phyloP scores from a whole-genome alignment of 2,797 vertebrate genomes.

The Lacerta viridis region DNA sequence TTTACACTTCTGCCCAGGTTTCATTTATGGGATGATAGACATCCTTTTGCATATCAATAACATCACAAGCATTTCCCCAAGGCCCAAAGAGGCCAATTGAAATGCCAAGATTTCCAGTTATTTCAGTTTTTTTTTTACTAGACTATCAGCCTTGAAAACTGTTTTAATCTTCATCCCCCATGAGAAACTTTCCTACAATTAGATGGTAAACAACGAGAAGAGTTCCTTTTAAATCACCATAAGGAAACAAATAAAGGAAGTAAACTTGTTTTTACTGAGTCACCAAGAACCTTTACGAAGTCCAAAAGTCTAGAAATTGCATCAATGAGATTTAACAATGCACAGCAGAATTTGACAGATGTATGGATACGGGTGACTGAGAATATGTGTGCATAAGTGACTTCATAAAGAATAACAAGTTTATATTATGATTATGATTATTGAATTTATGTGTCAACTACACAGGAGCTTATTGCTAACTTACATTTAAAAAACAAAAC shows the following conservation, averaged over 20 bases:
- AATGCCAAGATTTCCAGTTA: not conserved
- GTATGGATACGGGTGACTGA: no score
- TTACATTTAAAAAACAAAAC: no score
- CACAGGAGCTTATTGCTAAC: no score
- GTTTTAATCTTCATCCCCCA: not conserved
- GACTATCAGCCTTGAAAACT: not conserved
- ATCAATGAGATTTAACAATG: no score
- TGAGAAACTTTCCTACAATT: not conserved
- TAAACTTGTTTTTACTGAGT: not conserved
- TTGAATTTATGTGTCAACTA: no score
- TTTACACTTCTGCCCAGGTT: not conserved
- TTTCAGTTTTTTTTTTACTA: not conserved
- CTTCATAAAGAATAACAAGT: no score
- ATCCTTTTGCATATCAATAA: not conserved
- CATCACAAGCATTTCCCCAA: not conserved
- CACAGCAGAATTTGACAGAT: no score
- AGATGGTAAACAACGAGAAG: not conserved
- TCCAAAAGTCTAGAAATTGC: no score
- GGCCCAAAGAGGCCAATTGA: not conserved
- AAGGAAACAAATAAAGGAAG: not conserved
- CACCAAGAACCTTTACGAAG: not conserved
- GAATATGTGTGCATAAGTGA: no score
- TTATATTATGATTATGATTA: no score
- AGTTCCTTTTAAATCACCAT: not conserved
- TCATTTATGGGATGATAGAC: not conserved